phyloP scores from a whole-genome alignment of 2,888 invertebrate species.

The Spatulosminthurus flaviceps region DNA sequence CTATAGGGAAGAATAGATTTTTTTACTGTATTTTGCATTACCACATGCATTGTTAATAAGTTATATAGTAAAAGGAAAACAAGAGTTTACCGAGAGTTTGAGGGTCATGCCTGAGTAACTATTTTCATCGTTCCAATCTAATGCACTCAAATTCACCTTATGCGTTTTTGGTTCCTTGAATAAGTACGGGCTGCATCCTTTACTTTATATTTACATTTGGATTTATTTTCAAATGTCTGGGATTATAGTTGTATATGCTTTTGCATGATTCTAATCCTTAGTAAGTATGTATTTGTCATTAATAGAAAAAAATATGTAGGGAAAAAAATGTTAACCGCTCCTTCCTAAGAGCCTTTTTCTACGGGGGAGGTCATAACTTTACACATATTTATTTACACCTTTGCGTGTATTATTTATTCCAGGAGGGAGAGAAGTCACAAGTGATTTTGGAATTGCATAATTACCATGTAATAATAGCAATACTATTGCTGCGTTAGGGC shows the following conservation, averaged over 20 bases:
- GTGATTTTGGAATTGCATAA: neutral
- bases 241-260: constrained; percentile 19
- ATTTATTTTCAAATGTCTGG: neutral
- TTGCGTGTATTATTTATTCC: neutral
- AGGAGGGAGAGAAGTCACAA: neutral
- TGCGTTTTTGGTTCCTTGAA: constrained; percentile 14
- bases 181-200: too few species aligned
- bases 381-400: neutral
- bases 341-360: too few species aligned
- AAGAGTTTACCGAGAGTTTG: neutral
- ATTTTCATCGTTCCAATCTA: constrained; percentile 38
- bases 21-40: neutral
- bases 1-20: neutral
- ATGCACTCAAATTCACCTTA: constrained; percentile 33
- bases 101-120: constrained; percentile 42
- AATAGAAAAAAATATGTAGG: neutral
- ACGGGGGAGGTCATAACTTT: too few species aligned
- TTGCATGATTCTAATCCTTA: neutral
- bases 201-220: too few species aligned
- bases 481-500: neutral
- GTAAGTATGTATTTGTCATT: neutral
- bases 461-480: neutral
- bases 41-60: constrained; percentile 7
- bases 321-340: neutral
- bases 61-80: neutral